Base-by-base conservation (phyloP, 2,797 vertebrate genomes). In the Alcedo quadribrachys region DNA sequence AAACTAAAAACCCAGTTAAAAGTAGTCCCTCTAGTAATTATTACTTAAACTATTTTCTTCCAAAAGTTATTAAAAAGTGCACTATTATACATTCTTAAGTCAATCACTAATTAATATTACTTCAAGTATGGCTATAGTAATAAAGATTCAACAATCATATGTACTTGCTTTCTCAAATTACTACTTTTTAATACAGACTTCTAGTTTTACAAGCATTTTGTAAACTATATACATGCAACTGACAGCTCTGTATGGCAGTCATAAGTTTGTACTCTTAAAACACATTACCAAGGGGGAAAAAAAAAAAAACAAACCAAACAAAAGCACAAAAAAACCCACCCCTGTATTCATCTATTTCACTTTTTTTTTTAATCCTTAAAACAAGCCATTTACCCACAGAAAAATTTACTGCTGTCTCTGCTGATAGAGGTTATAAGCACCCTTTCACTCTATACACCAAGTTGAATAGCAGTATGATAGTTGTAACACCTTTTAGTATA, bases 401-500 rank as follows among this genome's bases (percentile, higher is more conserved):
- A 75, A 25, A 53, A 11, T 15, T 60, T 54, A 12, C 10, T 24
- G 30, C 21, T 62, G 5, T 35, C 42, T 62, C 57, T 88, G n/a
- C 40, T 81, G 17, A 28, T 5, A 57, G 30, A 51, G 21, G 16
- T 55, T 58, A 40, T 6, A 63, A 58, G 2, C 20, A 20, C 4
- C 11, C 35, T 67, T 60, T 63, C 18, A 53, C 20, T 27, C 58
- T 13, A 32, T 2, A 43, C 12, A 55, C 20, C 43, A 5, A 22
- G 2, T 0, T 32, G 48, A 87, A 70, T 2, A 62, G 20, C 1
- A 61, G 27, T 15, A 33, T 1, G 1, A 18, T 9, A 67, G 24
- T 7, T 54, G 25, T 5, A 32, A 1, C 18, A 19, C 3, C 8
- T 57, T 46, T 28, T 63, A 28, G 54, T 42, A 1, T 15, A 70